Evolutionary conservation across 2,888 invertebrate genomes (phyloP), one percentile per base, ranked within the genome.

Genomic region (Drosophila kambysellisi): DNA sequence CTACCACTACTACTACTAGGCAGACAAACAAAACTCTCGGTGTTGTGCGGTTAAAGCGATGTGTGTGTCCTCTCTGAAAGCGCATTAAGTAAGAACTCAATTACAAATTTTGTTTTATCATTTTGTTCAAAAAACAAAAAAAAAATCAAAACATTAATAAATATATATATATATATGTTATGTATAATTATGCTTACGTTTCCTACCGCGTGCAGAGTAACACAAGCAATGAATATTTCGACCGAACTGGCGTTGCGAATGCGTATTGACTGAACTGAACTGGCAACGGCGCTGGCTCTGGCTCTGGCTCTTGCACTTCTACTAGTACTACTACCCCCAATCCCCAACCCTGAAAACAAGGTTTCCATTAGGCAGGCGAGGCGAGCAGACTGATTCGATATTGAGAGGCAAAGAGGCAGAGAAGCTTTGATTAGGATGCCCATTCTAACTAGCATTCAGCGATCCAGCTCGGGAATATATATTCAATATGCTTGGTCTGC

Each of bases 71-170:
- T 88, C 83, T 89, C 86, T 88, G 88, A 88, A 88, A 85, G 76
- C 89, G 89, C 87, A 89, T 88, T 88, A 88, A 89, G 87, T 88
- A 88, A 88, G 87, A 88, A 88, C 82, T 89, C 78, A 89, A 88
- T 88, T 85, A 81, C 72, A 89, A 79, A 32, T 87, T 74, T 80
- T 83, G 61, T 76, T 83, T 81, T 66, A 68, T 76, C 60, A 65
- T 80, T 78, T 75, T 83, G 71, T 77, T 74, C 48, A 75, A 79
- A 65, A 77, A 77, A 77, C 32, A 46, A 66, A 72, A n/a, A 46
- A 46, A 41, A 41, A 41, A 12, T 11, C 9, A 41, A 61, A 48
- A 54, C 30, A 50, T 17, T 46, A 56, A 57, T 52, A 41, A 51
- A 33, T 35, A 68, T 60, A 62, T 69, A 61, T 51, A 43, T 59